phyloP scores from a whole-genome alignment of 1,140 invertebrate genomes.

The Halesus radiatus region DNA sequence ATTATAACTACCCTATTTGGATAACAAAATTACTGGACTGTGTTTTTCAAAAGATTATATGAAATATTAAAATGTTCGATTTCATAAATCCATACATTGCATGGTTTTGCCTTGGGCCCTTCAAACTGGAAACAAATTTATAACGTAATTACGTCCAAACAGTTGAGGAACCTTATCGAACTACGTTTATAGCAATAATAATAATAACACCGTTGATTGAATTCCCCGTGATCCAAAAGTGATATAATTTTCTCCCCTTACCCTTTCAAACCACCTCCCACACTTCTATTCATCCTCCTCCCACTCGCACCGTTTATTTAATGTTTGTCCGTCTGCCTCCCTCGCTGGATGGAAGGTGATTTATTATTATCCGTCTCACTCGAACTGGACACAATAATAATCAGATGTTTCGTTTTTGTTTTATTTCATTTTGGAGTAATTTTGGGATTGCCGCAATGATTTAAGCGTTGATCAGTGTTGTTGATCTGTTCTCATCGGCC shows the following conservation, averaged over 20 bases:
- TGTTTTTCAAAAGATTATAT: too few relatives aligned
- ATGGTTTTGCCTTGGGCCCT: too few relatives aligned
- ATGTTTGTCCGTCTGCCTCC: not conserved
- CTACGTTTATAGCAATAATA: constrained; percentile 51
- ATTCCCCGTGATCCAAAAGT: constrained; percentile 51
- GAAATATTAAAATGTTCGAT: too few relatives aligned
- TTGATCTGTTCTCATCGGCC: constrained; percentile 40
- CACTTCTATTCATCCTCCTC: not conserved
- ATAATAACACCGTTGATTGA: constrained; percentile 56
- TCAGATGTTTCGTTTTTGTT: constrained; percentile 51
- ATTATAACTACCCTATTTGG: too few relatives aligned
- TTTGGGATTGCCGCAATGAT: constrained; percentile 55
- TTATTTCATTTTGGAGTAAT: constrained; percentile 52
- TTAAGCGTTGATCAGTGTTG: constrained; percentile 50
- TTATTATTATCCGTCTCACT: constrained; percentile 35
- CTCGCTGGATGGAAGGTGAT: not conserved
- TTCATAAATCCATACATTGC: too few relatives aligned
- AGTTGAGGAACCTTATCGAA: constrained; percentile 41
- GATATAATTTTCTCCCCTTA: constrained; percentile 53
- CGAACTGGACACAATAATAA: constrained; percentile 44
- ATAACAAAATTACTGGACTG: too few relatives aligned
- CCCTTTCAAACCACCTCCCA: not conserved
- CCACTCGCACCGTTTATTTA: too few relatives aligned
- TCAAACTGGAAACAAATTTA: too few relatives aligned
- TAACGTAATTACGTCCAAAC: too few relatives aligned